Conservation (phyloP, 1,140 invertebrate species). For the Macrobrachium rosenbergii region DNA sequence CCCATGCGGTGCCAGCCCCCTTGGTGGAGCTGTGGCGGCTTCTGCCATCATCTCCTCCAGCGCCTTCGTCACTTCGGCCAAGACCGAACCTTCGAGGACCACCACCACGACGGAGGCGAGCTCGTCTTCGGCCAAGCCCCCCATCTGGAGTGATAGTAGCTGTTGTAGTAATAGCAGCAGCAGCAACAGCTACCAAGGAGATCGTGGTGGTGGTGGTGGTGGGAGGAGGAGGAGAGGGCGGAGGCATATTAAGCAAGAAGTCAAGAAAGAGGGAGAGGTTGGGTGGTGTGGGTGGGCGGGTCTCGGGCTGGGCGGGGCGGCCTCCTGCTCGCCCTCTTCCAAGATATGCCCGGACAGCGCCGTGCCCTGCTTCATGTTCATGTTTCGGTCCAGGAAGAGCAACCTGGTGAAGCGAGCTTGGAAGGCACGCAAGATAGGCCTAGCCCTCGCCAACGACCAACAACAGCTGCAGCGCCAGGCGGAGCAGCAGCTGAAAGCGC, state of each 20-base stretch:
- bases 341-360: constrained; percentile 61
- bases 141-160: constrained; percentile 34
- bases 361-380: constrained; percentile 60
- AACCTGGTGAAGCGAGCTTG: constrained; percentile 55
- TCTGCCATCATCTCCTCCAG: constrained; percentile 49
- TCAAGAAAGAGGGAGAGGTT: constrained; percentile 19
- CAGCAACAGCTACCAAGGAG: constrained; percentile 37
- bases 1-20: constrained; percentile 60
- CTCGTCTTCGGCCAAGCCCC: constrained; percentile 32
- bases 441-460: constrained; percentile 18
- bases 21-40: constrained; percentile 62
- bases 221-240: constrained; percentile 54
- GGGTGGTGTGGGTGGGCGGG: constrained; percentile 60
- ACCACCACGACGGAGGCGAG: constrained; percentile 61
- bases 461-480: constrained; percentile 15
- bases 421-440: constrained; percentile 40
- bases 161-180: constrained; percentile 28
- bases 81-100: constrained; percentile 2
- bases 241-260: too few relatives aligned
- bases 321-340: constrained; percentile 44
- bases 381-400: constrained; percentile 57
- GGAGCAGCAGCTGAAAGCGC: constrained; percentile 35
- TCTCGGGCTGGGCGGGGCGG: constrained; percentile 58
- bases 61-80: constrained; percentile 28
- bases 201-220: constrained; percentile 48